phyloP scores from a whole-genome alignment of 2,113 vertebrate species.

The Sterrhoptilus dennistouni region DNA sequence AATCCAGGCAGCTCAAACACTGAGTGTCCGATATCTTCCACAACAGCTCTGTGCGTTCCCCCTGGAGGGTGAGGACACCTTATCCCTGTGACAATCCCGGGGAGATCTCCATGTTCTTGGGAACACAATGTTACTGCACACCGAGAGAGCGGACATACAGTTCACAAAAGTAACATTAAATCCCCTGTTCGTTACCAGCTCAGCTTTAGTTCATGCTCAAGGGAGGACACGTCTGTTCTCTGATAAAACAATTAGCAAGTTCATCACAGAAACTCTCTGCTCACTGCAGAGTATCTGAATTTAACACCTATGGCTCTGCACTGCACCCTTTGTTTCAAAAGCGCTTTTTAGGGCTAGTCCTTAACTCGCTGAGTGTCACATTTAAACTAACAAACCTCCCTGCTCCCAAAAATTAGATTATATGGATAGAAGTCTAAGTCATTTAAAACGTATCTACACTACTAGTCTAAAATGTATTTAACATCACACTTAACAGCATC shows the following conservation, averaged over 20 bases:
- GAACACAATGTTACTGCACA: background rate
- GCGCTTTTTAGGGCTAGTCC: background rate
- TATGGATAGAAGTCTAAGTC: background rate
- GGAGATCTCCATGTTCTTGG: background rate
- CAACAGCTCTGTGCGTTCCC: accelerated
- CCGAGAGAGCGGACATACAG: accelerated
- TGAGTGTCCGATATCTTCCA: accelerated
- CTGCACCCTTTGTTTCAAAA: background rate
- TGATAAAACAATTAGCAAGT: background rate
- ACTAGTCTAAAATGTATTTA: background rate
- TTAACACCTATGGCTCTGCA: background rate
- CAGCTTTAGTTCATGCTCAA: background rate
- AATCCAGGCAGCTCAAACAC: background rate
- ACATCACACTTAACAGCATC: background rate
- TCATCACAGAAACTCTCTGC: background rate
- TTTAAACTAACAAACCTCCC: background rate
- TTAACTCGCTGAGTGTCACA: background rate
- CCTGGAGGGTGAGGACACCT: background rate
- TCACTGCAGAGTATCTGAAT: background rate
- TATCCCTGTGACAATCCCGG: background rate
- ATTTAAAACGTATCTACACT: background rate
- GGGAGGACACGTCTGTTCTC: background rate
- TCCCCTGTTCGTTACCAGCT: background rate
- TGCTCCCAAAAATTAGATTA: background rate
- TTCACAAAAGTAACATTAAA: background rate